phyloP scores from a whole-genome alignment of 2,888 invertebrate genomes.

The Malachius bipustulatus region DNA sequence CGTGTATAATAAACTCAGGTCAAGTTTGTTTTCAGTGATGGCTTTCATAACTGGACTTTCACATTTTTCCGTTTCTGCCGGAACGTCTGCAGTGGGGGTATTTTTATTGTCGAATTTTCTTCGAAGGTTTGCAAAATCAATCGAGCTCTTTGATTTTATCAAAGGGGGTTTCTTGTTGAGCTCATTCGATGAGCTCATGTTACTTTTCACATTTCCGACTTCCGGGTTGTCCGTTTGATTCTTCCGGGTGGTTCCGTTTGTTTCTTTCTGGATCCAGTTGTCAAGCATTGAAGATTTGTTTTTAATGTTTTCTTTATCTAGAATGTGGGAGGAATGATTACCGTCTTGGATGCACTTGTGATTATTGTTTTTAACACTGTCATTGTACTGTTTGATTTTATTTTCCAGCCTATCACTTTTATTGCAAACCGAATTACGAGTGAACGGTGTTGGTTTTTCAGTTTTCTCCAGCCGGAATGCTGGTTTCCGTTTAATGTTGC shows the following conservation, averaged over 20 bases:
- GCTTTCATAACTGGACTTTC: constrained; percentile 16
- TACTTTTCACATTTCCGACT: no score
- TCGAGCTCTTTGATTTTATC: constrained; percentile 26
- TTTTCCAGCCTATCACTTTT: constrained; percentile 21
- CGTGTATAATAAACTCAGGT: constrained; percentile 27
- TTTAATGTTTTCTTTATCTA: constrained; percentile 1
- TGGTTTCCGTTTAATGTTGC: constrained; percentile 43
- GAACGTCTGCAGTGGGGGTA: constrained; percentile 7
- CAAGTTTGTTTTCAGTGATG: constrained; percentile 11
- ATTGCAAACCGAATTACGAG: constrained; percentile 20
- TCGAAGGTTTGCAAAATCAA: constrained; percentile 27
- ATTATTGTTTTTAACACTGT: constrained; percentile 27
- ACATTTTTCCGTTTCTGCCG: constrained; percentile 15
- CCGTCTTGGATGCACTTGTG: constrained; percentile 17
- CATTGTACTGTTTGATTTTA: constrained; percentile 27
- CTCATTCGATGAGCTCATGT: no score
- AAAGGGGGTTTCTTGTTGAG: constrained; percentile 18
- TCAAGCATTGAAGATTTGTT: no score
- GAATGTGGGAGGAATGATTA: constrained; percentile 7
- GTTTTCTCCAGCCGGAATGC: constrained; percentile 43
- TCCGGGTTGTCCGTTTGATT: no score
- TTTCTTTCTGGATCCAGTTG: neutral
- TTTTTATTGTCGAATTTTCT: constrained; percentile 24
- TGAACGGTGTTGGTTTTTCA: constrained; percentile 21
- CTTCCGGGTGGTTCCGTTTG: no score